These are phyloP conservation scores for Pluvianellus socialis DNA, from an alignment of 2,113 vertebrate species.

Conservation along the genomic window DNA sequence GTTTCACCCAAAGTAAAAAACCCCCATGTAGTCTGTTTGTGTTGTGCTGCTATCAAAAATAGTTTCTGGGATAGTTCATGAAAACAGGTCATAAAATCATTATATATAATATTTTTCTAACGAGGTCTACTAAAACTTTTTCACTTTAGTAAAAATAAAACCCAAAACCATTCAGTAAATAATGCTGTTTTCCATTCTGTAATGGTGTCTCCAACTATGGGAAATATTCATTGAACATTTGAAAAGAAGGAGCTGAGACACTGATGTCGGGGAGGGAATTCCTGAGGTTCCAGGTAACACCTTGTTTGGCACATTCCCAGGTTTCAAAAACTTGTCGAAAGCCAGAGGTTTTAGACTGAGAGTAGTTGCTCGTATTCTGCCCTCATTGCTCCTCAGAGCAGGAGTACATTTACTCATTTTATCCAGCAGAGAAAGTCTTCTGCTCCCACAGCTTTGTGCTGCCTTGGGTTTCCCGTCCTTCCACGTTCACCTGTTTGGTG, in stretches of 20 bases:
- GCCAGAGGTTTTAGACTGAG: not conserved
- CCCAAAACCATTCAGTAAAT: not conserved
- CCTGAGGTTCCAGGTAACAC: not conserved
- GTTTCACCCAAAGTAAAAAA: not conserved
- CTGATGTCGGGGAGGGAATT: not conserved
- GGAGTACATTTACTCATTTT: not conserved
- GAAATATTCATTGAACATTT: not conserved
- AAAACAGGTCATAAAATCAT: not conserved
- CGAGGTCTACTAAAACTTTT: not conserved
- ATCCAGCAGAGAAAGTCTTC: not conserved
- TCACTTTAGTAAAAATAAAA: not conserved
- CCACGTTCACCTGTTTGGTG: not conserved
- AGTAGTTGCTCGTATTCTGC: not conserved
- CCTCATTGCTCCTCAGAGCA: not conserved
- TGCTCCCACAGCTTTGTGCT: not conserved
- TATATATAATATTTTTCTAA: not conserved
- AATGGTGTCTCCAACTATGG: not conserved
- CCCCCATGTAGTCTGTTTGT: not conserved
- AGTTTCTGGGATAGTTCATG: not conserved
- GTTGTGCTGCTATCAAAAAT: not conserved
- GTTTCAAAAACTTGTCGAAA: not conserved
- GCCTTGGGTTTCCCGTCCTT: not conserved
- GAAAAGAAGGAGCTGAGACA: not conserved
- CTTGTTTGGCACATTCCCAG: not conserved
- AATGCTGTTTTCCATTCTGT: not conserved